Evolutionary conservation across 2,888 invertebrate species (phyloP), one percentile per base, ranked within the genome.

Genomic region (Diarsia brunnea): DNA sequence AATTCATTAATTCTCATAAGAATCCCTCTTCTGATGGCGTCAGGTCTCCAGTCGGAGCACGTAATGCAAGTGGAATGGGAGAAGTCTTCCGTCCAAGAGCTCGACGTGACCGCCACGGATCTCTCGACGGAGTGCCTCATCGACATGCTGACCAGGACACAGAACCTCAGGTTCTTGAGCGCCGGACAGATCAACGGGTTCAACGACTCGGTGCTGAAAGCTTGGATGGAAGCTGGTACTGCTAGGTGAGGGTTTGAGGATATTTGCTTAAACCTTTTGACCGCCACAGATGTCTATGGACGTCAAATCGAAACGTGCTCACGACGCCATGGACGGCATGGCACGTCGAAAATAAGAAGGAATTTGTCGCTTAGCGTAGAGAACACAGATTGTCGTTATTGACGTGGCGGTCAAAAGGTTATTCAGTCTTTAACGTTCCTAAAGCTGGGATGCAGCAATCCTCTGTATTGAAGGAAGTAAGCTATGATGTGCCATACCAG

Each of bases 11-110:
- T 38, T 38, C 38, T 38, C 38, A 38, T 38, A 38, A 38, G 1
- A 58, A 16, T 16, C 14, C 4, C 27, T 27, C 14, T 14, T 8
- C 3, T 53, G 11, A 68, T 27, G 53, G 7, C 11, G 7, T 45
- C 92, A 99, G 99, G 98, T 93, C 97, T 99, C 14, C 98, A 98
- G 91, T 99, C 99, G 87, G 99, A 99, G 88, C 97, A 98, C 93
- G 98, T 99, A 79, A 98, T 98, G 98, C 98, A 98, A 92, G 99
- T 99, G 14, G 99, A 99, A 91, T 99, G 99, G 99, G 99, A 99
- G 94, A 99, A 99, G 94, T 98, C 99, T 2, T 98, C 98, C 0
- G 95, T 99, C 74, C 98, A 98, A 93, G 99, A 99, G 95, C 93
- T 99, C 87, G 99, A 99, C 91, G 98, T 99, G 75, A 99, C 99